Conservation (phyloP, 2,113 vertebrate genomes). For the Campylomormyrus tamandua region DNA sequence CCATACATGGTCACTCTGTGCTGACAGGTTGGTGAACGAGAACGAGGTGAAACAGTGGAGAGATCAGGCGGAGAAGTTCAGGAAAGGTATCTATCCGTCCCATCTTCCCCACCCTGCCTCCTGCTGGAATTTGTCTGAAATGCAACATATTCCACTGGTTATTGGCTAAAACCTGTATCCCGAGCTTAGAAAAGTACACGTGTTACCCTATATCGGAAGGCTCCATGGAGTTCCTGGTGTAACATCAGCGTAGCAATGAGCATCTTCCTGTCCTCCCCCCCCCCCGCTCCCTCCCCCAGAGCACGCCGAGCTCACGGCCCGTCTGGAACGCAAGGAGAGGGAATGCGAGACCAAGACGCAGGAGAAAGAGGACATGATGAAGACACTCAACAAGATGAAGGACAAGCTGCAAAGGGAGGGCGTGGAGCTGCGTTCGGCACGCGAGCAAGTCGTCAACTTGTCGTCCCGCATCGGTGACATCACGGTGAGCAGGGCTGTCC, state of each 20-base stretch:
- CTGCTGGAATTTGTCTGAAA: conserved; percentile 24
- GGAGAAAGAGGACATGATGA: conserved; percentile 98
- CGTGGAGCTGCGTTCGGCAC: conserved; percentile 79
- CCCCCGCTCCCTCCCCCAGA: conserved; percentile 53
- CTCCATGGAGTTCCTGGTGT: neutral
- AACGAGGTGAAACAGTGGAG: conserved; percentile 94
- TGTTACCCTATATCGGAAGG: neutral
- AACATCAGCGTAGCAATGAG: neutral
- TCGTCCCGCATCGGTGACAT: conserved; percentile 76
- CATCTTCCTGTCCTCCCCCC: neutral
- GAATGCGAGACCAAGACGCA: conserved; percentile 92
- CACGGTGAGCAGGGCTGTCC: conserved; percentile 59
- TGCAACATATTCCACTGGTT: neutral
- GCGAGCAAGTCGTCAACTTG: conserved; percentile 82
- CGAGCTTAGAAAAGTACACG: neutral
- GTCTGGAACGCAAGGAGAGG: conserved; percentile 85
- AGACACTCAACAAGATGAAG: conserved; percentile 97
- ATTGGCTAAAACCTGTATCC: neutral
- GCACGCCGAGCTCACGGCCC: conserved; percentile 75
- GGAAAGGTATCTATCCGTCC: conserved; percentile 70
- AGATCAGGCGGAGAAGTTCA: conserved; percentile 93
- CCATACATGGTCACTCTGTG: neutral
- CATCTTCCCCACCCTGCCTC: conserved; percentile 14
- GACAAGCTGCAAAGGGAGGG: conserved; percentile 92
- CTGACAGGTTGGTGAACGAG: conserved; percentile 86